Base-by-base conservation (phyloP, 2,113 vertebrate species). In the Rafetus swinhoei region DNA sequence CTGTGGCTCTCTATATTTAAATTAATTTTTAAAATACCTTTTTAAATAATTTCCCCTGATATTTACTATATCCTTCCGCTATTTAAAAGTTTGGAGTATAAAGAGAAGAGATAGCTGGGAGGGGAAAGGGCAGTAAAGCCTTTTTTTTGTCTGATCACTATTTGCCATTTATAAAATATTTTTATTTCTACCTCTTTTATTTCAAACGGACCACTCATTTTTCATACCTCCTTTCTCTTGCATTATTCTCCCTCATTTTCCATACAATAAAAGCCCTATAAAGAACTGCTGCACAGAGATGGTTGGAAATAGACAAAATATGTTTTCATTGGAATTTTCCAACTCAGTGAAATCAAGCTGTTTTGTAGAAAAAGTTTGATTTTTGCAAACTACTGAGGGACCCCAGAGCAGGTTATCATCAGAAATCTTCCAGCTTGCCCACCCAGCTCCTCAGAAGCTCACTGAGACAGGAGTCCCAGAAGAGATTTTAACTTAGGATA, bases 1-100 rank as follows among this genome's bases (percentile, higher is more conserved):
- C 95, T 98, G 97, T 21, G 90, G 89, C 97, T 95, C 88, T 95
- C 95, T 97, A 98, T 95, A 96, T 97, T 98, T 97, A 98, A 98
- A 98, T 98, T 98, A 98, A 97, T 98, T 98, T 98, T 97, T 45
- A 95, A 97, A 97, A 97, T 96, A 96, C 96, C 97, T 97, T 98
- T 97, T 94, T 97, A 98, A 98, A 98, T 97, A 79, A 98, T 98
- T 98, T 98, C 97, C 93, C 86, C 94, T 97, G 25, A 74, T 95
- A 96, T 97, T 98, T 98, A 97, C 97, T 85, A 98, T 56, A 96
- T 96, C 74, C 90, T 94, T 96, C 85, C 56, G 94, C 93, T 87
- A 88, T 19, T 92, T 87, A 92, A 88, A 95, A 93, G 77, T 96
- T 97, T 96, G 86, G 77, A 62, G 74, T 72, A 90, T 91, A 81